Evolutionary conservation across 2,888 invertebrate species (phyloP), one percentile per base, ranked within the genome.

Genomic region (Acanthosepion pharaonis): DNA sequence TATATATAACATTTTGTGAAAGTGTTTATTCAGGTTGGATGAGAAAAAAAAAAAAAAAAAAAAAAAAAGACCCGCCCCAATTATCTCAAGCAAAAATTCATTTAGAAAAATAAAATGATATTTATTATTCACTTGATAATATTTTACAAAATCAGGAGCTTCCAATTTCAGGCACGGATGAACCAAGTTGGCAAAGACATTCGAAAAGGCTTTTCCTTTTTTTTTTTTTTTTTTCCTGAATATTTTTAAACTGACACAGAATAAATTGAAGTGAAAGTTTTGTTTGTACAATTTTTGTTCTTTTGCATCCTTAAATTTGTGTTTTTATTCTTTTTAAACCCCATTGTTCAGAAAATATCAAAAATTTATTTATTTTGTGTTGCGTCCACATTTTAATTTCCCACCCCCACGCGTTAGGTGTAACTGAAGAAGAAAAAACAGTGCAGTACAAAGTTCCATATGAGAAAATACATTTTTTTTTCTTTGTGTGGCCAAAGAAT

Each of bases 71-170:
- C 20, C 15, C 20, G 18, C 15, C 64, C 25, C 28, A 64, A 64
- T 55, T 18, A 55, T 18, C 4, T 20, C 55, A 55, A 55, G 20
- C 15, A 8, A 28, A 64, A 78, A 28, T 0, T 8, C 8, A n/a
- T 11, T 9, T 78, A 78, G n/a, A 78, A 78, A 78, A 78, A 78
- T 78, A 78, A 78, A 78, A 28, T n/a, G n/a, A 78, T 4, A 78
- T 78, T 78, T 78, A 78, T 78, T 78, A n/a, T 78, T 78, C n/a
- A 78, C 78, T 78, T 78, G 28, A n/a, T 78, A 78, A 78, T 78
- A 78, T 78, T 78, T 78, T 78, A 78, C 78, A 78, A 78, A 78
- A 78, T 78, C 28, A 78, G 28, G 78, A 78, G n/a, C n/a, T 78
- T 78, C 78, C 78, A 78, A n/a, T 78, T 78, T 78, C 78, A 78